Evolutionary conservation across 2,888 invertebrate species (phyloP).

Genomic region (Xylophagus ater): DNA sequence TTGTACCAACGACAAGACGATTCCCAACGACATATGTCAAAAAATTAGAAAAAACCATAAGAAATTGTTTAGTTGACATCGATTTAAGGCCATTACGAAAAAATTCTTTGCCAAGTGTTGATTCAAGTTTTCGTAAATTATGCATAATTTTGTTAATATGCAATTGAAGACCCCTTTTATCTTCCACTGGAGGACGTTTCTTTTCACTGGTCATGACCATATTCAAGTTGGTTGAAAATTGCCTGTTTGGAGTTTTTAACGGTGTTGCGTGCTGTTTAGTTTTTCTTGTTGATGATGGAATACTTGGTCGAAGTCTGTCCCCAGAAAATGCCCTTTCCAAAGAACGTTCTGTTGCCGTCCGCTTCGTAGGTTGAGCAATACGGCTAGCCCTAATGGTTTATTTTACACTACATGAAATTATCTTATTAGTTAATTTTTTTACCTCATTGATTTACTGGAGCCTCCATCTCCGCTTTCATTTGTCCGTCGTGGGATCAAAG

Average conservation of each 20-base stretch:
- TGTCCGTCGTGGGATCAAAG: no score
- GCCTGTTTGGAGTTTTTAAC: slow-evolving; percentile 18
- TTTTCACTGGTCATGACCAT: slow-evolving; percentile 27
- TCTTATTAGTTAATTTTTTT: no score
- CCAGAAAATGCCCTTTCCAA: slow-evolving; percentile 5
- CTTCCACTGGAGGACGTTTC: slow-evolving; percentile 27
- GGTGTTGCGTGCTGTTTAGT: slow-evolving; percentile 19
- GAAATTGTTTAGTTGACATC: slow-evolving; percentile 36
- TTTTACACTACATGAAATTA: no score
- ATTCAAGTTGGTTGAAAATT: slow-evolving; percentile 8
- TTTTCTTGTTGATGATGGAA: slow-evolving; percentile 10
- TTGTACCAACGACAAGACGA: slow-evolving; percentile 26
- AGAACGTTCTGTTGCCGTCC: slow-evolving; percentile 18
- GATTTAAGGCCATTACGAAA: slow-evolving; percentile 28
- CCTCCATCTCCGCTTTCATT: no score
- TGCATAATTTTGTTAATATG: slow-evolving; percentile 27
- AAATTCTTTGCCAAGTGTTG: slow-evolving; percentile 23
- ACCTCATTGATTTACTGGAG: no score
- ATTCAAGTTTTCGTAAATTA: slow-evolving; percentile 22
- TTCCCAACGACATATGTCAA: slow-evolving; percentile 29
- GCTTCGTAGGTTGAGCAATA: slow-evolving; percentile 21
- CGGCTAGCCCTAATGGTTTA: slow-evolving; percentile 25
- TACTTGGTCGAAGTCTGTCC: slow-evolving; percentile 1
- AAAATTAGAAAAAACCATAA: slow-evolving; percentile 30
- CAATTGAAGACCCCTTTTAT: slow-evolving; percentile 33